Evolutionary conservation across 2,888 invertebrate species (phyloP).

Genomic region (Aphodius sticticus): DNA sequence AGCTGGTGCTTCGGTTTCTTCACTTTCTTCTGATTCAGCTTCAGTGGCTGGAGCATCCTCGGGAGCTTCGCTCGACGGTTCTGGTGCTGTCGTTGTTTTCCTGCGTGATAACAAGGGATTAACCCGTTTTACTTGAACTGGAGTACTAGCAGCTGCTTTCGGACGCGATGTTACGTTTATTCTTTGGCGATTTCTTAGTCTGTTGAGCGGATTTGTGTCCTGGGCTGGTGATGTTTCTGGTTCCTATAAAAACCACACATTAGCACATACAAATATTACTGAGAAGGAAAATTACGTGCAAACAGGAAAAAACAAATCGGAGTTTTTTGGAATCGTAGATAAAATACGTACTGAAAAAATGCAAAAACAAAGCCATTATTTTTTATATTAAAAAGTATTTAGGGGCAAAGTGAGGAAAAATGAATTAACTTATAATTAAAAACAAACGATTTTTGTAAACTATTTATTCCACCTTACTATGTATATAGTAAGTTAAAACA

Average conservation of each 20-base stretch:
- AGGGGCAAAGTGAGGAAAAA: too few species aligned
- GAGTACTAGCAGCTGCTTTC: constrained; percentile 60
- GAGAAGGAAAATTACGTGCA: background rate
- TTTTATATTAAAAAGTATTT: too few species aligned
- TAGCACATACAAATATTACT: background rate
- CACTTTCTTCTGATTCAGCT: constrained; percentile 30
- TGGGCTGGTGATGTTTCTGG: constrained; percentile 51
- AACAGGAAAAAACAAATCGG: too few species aligned
- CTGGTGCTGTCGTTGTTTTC: constrained; percentile 57
- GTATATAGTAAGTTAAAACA: too few species aligned
- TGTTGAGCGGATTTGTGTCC: constrained; percentile 56
- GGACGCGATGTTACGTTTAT: constrained; percentile 40
- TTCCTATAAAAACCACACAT: constrained; percentile 38
- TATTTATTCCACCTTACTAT: too few species aligned
- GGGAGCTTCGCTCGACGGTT: constrained; percentile 52
- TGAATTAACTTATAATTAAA: too few species aligned
- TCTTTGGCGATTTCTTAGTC: constrained; percentile 60
- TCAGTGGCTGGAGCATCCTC: constrained; percentile 41
- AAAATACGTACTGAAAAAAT: too few species aligned
- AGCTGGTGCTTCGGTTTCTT: constrained; percentile 45
- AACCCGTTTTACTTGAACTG: constrained; percentile 64
- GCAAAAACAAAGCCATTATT: too few species aligned
- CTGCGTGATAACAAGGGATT: constrained; percentile 67
- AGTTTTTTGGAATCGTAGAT: too few species aligned
- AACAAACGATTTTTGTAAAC: too few species aligned